Evolutionary conservation across 2,888 invertebrate genomes (phyloP).

Genomic region (Cheiracanthium punctorium): DNA sequence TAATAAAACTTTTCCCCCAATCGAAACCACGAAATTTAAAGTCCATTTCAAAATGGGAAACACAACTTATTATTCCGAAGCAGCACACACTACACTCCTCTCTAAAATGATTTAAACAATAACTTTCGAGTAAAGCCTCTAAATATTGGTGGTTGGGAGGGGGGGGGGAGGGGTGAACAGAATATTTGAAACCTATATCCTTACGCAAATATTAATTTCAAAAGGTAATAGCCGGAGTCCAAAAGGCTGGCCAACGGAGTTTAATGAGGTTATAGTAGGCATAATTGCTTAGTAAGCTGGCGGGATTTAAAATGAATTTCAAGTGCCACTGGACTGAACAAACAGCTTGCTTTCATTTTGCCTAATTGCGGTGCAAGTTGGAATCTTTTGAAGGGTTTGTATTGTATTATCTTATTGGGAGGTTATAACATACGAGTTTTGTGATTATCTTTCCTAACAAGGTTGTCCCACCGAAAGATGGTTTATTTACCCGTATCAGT

Average conservation of each 20-base stretch:
- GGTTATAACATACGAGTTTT: slow-evolving; percentile 6
- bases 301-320: slow-evolving; percentile 67
- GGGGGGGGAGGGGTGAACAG: no score
- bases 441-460: background rate
- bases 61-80: slow-evolving; percentile 50
- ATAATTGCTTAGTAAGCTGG: slow-evolving; percentile 66
- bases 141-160: no score
- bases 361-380: slow-evolving; percentile 36
- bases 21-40: slow-evolving; percentile 51
- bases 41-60: slow-evolving; percentile 47
- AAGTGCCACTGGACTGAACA: background rate
- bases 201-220: slow-evolving; percentile 67
- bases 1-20: slow-evolving; percentile 51
- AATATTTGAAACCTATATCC: slow-evolving; percentile 62
- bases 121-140: slow-evolving; percentile 36
- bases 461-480: background rate
- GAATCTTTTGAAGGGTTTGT: slow-evolving; percentile 10
- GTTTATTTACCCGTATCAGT: background rate
- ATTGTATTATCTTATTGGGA: slow-evolving; percentile 7
- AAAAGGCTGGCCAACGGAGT: slow-evolving; percentile 23
- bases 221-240: slow-evolving; percentile 61
- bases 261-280: slow-evolving; percentile 65
- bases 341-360: slow-evolving; percentile 34
- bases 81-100: no score
- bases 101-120: slow-evolving; percentile 70